Conservation (phyloP, 2,888 invertebrate genomes). For the Aromia moschata region DNA sequence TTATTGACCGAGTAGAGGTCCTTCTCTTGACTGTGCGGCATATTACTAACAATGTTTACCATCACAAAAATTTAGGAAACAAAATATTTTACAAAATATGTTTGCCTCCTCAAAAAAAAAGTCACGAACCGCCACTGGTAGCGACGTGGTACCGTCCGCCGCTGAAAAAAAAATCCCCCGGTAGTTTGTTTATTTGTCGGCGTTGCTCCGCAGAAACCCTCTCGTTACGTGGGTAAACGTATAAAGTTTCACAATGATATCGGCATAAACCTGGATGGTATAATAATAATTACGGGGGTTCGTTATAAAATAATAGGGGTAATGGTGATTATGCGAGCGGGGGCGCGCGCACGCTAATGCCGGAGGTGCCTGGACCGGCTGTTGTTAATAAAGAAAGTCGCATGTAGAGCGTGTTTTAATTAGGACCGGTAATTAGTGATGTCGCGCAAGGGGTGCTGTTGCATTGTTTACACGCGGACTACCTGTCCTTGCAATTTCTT, state of each 20-base stretch:
- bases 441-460: constrained; percentile 47
- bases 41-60: too few relatives aligned
- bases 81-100: too few relatives aligned
- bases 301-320: constrained; percentile 43
- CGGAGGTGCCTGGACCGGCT: constrained; percentile 26
- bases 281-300: constrained; percentile 44
- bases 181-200: constrained; percentile 21
- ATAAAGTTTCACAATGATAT: constrained; percentile 36
- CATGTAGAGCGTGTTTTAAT: constrained; percentile 54
- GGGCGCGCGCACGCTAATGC: constrained; percentile 37
- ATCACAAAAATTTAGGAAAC: too few relatives aligned
- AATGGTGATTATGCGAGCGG: constrained; percentile 44
- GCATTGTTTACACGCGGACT: constrained; percentile 42
- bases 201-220: constrained; percentile 14
- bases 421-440: constrained; percentile 54
- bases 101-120: too few relatives aligned
- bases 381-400: constrained; percentile 54
- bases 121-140: too few relatives aligned
- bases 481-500: constrained; percentile 40
- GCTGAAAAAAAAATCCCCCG: constrained; percentile 4
- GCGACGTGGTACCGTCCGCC: too few relatives aligned
- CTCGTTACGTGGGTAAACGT: constrained; percentile 28
- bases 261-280: constrained; percentile 34
- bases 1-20: too few relatives aligned
- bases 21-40: too few relatives aligned